Evolutionary conservation across 2,888 invertebrate species (phyloP), one percentile per base, ranked within the genome.

Genomic region (Hypsopygia costalis): DNA sequence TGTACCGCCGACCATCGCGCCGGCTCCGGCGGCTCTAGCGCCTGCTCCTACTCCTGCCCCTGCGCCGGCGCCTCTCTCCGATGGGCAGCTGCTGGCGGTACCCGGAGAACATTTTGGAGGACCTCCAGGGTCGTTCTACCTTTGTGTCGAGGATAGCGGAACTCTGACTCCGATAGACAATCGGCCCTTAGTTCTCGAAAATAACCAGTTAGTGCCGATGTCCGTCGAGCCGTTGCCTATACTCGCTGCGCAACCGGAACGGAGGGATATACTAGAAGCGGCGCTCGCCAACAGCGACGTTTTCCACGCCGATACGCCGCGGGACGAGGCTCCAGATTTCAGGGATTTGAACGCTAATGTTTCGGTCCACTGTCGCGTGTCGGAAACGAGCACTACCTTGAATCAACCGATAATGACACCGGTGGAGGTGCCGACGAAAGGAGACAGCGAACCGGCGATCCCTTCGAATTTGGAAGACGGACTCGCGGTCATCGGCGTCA

Each of bases 391-490:
- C 52, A 89, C 94, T 3, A 91, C 93, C 7, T 83, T 95, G 9
- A 91, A 94, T 63, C 94, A 93, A 71, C 94, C 95, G 0, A 95
- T 95, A 38, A 95, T 95, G 95, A 94, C 95, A 1, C 93, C 95
- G 0, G 77, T 94, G 16, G 95, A 95, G 72, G 90, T 93, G 12
- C 94, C 94, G 3, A 89, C 90, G 27, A 92, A 81, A 47, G 74
- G 51, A n/a, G 74, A 70, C 42, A 55, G 57, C 11, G 80, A 75
- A 51, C 77, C 76, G 11, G 47, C 74, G 1, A 52, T 77, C 36
- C 65, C 77, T n/a, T 54, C 76, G 3, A 76, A 68, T 55, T 62
- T 92, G 44, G 91, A 91, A 33, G 91, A 87, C 41, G 91, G 90
- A 31, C 74, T 91, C 9, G 91, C 91, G 1, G 90, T 90, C 1